These are phyloP conservation scores for Xestia c-nigrum DNA, from an alignment of 2,888 invertebrate genomes.

Conservation along the genomic window DNA sequence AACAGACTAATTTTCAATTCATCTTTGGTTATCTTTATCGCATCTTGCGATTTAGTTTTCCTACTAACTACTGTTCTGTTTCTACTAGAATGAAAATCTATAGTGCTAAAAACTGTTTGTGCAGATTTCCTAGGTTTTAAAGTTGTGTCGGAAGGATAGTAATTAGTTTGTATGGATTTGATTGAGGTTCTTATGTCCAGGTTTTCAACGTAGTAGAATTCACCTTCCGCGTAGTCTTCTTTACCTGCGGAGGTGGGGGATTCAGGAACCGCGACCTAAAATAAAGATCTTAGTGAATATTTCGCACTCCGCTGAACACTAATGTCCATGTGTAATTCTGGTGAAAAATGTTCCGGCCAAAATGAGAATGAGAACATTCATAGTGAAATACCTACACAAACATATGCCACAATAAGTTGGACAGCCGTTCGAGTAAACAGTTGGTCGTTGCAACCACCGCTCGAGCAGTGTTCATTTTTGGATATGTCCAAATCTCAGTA, in stretches of 20 bases:
- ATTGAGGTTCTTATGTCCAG: slow-evolving; percentile 39
- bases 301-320: not conserved
- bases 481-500: not conserved
- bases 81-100: slow-evolving; percentile 53
- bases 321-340: not conserved
- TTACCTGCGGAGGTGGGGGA: slow-evolving; percentile 66
- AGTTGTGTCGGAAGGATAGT: slow-evolving; percentile 41
- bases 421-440: not conserved
- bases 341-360: not conserved
- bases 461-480: not conserved
- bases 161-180: slow-evolving; percentile 67
- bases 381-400: not conserved
- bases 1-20: slow-evolving; percentile 66
- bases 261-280: slow-evolving; percentile 79
- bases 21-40: slow-evolving; percentile 64
- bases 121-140: slow-evolving; percentile 65
- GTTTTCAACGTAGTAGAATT: slow-evolving; percentile 50
- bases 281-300: slow-evolving; percentile 59
- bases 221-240: slow-evolving; percentile 61
- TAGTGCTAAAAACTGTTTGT: slow-evolving; percentile 72
- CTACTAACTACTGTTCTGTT: slow-evolving; percentile 49
- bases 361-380: no score
- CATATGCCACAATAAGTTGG: not conserved
- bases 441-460: not conserved
- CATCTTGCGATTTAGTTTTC: slow-evolving; percentile 75